Evolutionary conservation across 1,140 invertebrate genomes (phyloP), one percentile per base, ranked within the genome.

Genomic region (Agrilus planipennis): DNA sequence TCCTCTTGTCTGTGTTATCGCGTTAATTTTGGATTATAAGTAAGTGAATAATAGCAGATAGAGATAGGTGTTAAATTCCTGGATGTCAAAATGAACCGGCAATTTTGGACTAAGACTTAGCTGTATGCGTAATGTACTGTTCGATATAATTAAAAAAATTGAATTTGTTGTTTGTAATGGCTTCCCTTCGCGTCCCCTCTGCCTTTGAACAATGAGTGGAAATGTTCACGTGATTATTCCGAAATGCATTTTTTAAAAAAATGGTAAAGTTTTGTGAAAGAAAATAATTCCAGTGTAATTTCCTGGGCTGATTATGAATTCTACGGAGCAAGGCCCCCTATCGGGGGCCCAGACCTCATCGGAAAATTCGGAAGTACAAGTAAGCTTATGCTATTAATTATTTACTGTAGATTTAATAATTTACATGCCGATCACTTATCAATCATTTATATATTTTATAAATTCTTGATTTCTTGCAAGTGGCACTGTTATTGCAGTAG

Each of bases 151-250:
- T 38, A 25, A 18, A 36, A 21, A 21, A 6, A 22, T 4, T 18
- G 34, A 42, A 42, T 42, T 34, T 28, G 9, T 14, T 34, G 21
- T 70, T 70, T 63, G 64, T 69, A 71, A 73, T 73, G 71, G 71
- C 71, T 70, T 69, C 65, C 68, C 70, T 67, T 71, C 68, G 70
- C 69, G 69, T 71, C 70, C 71, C 70, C 69, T 63, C 68, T 62
- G 64, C 64, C 66, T 55, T 30, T 41, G 66, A 65, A 68, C 64
- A 62, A 61, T 72, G 68, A 70, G 66, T 65, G 54, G 43, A 51
- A 40, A 47, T 49, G 46, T 58, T 55, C 53, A 53, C 68, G 67
- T 67, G 65, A 68, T 70, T 65, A 64, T 64, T 61, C 58, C 64
- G 58, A 56, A 56, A 54, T 54, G 58, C 62, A 62, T 53, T 63